These are phyloP conservation scores for Himalopsyche anomala DNA, from an alignment of 2,888 invertebrate genomes.

Conservation along the genomic window DNA sequence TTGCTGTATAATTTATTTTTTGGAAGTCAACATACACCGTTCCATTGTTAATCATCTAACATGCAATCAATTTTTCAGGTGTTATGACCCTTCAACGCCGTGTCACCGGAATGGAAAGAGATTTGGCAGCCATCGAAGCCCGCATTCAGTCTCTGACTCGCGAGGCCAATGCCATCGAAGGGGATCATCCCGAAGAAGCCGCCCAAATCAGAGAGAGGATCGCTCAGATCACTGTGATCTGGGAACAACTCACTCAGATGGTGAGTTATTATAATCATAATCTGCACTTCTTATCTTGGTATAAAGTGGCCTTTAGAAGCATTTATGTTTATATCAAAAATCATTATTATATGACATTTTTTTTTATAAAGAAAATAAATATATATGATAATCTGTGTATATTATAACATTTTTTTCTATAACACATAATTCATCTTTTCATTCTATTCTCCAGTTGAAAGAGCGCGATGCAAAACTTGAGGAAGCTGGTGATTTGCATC, in stretches of 20 bases:
- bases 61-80: conserved; percentile 70
- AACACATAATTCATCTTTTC: conserved; percentile 55
- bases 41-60: too few species aligned
- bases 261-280: conserved; percentile 70
- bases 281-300: not conserved
- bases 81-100: conserved; percentile 99
- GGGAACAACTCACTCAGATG: conserved; percentile 98
- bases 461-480: conserved; percentile 98
- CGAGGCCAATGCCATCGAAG: conserved; percentile 94
- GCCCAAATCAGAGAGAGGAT: conserved; percentile 93
- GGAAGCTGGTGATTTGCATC: conserved; percentile 98
- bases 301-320: not conserved
- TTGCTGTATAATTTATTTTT: too few species aligned
- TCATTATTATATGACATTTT: conserved; percentile 2
- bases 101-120: conserved; percentile 98
- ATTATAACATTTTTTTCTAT: conserved; percentile 22
- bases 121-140: conserved; percentile 98
- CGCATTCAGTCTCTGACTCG: conserved; percentile 95
- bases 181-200: conserved; percentile 96
- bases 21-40: too few species aligned
- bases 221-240: conserved; percentile 92
- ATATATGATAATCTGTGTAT: not conserved
- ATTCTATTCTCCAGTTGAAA: conserved; percentile 81
- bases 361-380: not conserved
- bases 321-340: not conserved